Evolutionary conservation across 2,113 vertebrate genomes (phyloP).

Genomic region (Spermophilus dauricus): DNA sequence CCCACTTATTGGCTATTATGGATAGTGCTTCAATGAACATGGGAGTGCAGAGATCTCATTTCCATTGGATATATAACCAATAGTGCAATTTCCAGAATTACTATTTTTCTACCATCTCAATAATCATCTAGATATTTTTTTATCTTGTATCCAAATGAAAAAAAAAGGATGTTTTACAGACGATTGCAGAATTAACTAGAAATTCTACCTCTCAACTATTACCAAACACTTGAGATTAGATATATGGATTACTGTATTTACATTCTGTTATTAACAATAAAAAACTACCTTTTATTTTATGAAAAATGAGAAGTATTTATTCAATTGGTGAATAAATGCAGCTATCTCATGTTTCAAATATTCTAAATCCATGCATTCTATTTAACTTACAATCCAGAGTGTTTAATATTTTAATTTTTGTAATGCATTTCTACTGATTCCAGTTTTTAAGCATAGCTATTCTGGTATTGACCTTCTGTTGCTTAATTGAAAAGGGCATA

Average conservation of each 20-base stretch:
- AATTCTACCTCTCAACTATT: background rate
- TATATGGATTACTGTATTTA: background rate
- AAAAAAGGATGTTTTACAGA: background rate
- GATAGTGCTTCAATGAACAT: background rate
- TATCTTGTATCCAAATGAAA: background rate
- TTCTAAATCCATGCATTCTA: background rate
- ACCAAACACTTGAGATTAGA: background rate
- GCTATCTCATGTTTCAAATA: background rate
- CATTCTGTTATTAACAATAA: background rate
- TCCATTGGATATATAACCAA: background rate
- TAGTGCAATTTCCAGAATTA: background rate
- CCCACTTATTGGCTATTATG: background rate
- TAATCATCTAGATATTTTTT: background rate
- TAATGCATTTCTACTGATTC: background rate
- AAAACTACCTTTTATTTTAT: background rate
- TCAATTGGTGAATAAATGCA: background rate
- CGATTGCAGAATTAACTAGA: background rate
- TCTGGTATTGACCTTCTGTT: background rate
- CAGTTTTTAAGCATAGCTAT: background rate
- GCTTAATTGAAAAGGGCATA: background rate
- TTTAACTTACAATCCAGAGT: background rate
- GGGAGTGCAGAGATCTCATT: background rate
- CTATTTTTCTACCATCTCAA: background rate
- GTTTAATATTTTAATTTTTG: background rate
- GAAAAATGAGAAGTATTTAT: background rate